Evolutionary conservation across 2,888 invertebrate genomes (phyloP).

Genomic region (Drosophila niveifrons): DNA sequence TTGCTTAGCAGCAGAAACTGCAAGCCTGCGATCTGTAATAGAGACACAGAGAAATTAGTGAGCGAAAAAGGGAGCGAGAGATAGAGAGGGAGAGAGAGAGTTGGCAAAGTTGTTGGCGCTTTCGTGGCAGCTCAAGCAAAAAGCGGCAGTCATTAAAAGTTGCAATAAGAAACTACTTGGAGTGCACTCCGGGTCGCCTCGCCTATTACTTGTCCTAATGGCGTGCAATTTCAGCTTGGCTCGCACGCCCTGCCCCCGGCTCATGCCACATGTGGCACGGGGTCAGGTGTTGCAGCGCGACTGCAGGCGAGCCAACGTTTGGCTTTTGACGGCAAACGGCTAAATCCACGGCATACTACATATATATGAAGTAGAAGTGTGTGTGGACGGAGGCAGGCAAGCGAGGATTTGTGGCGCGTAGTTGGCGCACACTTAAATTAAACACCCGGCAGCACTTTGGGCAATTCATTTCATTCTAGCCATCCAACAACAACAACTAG

Average conservation of each 20-base stretch:
- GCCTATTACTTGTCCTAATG: constrained; percentile 77
- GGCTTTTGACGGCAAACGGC: constrained; percentile 32
- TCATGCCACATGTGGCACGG: constrained; percentile 12
- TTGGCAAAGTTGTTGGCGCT: constrained; percentile 37
- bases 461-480: constrained; percentile 69
- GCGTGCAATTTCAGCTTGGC: constrained; percentile 67
- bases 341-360: not conserved
- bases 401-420: constrained; percentile 17
- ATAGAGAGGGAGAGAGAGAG: constrained; percentile 8
- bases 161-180: constrained; percentile 69
- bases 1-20: not conserved
- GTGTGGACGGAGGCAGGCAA: not conserved
- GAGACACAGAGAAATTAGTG: not conserved
- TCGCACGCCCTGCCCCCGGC: constrained; percentile 20
- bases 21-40: not conserved
- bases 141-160: constrained; percentile 65
- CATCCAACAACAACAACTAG: constrained; percentile 20
- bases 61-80: not conserved
- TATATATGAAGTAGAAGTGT: not conserved
- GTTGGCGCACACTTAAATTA: constrained; percentile 72
- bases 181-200: constrained; percentile 72
- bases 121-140: constrained; percentile 45
- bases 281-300: constrained; percentile 34
- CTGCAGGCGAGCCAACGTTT: constrained; percentile 22
- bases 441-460: constrained; percentile 73